Base-by-base conservation (phyloP, 2,888 invertebrate genomes). In the Platerodrilus igneus region DNA sequence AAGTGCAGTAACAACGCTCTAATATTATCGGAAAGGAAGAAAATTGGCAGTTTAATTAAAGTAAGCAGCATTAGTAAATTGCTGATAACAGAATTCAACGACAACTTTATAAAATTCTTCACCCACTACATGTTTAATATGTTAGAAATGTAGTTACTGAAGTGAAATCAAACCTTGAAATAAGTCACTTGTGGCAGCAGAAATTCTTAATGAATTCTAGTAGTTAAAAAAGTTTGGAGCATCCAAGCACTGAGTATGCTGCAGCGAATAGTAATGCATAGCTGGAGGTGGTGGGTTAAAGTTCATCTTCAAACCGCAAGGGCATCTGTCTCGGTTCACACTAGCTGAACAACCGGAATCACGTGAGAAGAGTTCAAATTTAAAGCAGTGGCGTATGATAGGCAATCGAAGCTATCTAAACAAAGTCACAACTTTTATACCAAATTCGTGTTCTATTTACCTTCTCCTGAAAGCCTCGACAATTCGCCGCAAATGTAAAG, bases 151-250 rank as follows among this genome's bases (percentile, higher is more conserved):
- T 63, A 55, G 57, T 55, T 62, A 60, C 64, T 65, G 63, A 63
- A 64, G 63, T 63, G 63, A 64, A 66, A 65, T 64, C 64, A 64
- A 66, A 64, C 64, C 64, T 62, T 58, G 62, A 60, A 66, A 65
- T 63, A 64, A 64, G 64, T 64, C 64, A 64, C 63, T 66, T 64
- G 63, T 65, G 64, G 64, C 64, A 64, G 63, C 59, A 63, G 61
- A 60, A 65, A 67, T 66, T 67, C 64, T 59, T 67, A 66, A 67
- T 67, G 67, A 67, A 67, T 67, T 67, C 66, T 61, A 61, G 61
- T 65, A 66, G 66, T 66, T 67, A 66, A 67, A 66, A 67, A 67
- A 67, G 64, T 67, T 67, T 65, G 64, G 62, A 63, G 62, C 64
- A 60, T 62, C 62, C 63, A 62, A 63, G 60, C 64, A 64, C 61